Base-by-base conservation (phyloP, 23 tunicate species). In the Clavelina lepadiformis region DNA sequence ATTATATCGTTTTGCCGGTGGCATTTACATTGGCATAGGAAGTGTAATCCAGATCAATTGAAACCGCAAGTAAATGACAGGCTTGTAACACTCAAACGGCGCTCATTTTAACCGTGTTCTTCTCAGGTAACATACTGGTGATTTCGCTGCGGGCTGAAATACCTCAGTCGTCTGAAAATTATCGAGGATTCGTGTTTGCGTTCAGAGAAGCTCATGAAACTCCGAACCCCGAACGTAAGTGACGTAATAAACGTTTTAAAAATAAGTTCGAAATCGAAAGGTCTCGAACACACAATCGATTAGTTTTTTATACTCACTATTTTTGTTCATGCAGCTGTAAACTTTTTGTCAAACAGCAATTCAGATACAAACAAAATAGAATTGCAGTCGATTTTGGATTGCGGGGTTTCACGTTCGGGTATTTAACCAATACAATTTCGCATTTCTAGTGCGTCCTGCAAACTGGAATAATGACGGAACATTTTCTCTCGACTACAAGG, bases 181-280 rank as follows among this genome's bases (percentile, higher is more conserved):
- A 49, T 38, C 82, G 91, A 0, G 91, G 91, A 3, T 83, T 83
- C 38, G 41, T 28, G 36, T 74, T 83, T 63, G 82, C 60, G 1
- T 83, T 74, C 35, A 38, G 35, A 37, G 91, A 83, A 59, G 68
- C 82, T 45, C 33, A 33, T 15, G 91, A 83, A 68, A 58, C 77
- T 18, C 81, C 91, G 2, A 83, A 61, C 30, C 68, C 37, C n/a
- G 71, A 74, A 83, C 30, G 91, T 83, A 83, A 68, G 81, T 51
- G 0, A 2, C n/a, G n/a, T n/a, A n/a, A n/a, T n/a, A n/a, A n/a
- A n/a, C n/a, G n/a, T n/a, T n/a, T 35, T 31, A 31, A 61, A n/a
- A n/a, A n/a, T n/a, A n/a, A n/a, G n/a, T n/a, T n/a, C n/a, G n/a
- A n/a, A n/a, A n/a, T n/a, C n/a, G n/a, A n/a, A n/a, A n/a, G n/a